Evolutionary conservation across 1,140 invertebrate species (phyloP).

Genomic region (Drosophila arizonae): DNA sequence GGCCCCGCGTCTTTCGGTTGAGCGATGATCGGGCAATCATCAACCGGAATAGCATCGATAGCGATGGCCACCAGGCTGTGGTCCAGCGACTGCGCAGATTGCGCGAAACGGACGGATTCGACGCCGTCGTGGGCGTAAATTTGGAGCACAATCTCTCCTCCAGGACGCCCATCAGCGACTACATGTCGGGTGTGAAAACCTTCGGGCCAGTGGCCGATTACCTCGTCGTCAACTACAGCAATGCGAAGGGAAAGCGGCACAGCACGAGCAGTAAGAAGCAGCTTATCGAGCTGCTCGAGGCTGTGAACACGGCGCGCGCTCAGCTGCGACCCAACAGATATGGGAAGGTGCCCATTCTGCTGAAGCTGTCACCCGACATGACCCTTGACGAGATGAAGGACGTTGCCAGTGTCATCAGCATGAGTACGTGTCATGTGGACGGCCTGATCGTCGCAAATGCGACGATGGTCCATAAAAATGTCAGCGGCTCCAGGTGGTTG

Average conservation of each 20-base stretch:
- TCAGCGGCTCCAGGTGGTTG: constrained; percentile 80
- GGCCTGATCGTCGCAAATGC: constrained; percentile 98
- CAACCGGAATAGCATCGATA: constrained; percentile 96
- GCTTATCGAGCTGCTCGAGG: constrained; percentile 88
- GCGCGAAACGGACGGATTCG: constrained; percentile 81
- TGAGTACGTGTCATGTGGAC: constrained; percentile 89
- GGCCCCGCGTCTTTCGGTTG: constrained; percentile 95
- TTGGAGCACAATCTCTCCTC: constrained; percentile 97
- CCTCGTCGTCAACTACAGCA: constrained; percentile 94
- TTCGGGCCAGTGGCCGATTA: constrained; percentile 93
- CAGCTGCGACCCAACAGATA: constrained; percentile 82
- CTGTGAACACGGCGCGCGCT: constrained; percentile 87
- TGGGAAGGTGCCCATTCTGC: constrained; percentile 87
- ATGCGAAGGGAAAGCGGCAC: constrained; percentile 94
- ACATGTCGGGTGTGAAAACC: constrained; percentile 89
- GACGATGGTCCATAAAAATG: constrained; percentile 88
- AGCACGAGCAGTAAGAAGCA: constrained; percentile 91
- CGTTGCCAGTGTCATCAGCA: constrained; percentile 89
- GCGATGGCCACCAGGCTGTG: constrained; percentile 92
- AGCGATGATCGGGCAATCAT: constrained; percentile 94
- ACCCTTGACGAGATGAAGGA: constrained; percentile 90
- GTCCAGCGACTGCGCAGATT: constrained; percentile 85
- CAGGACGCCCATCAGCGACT: constrained; percentile 90
- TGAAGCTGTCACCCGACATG: constrained; percentile 98
- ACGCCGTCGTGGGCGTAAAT: constrained; percentile 92